Percentiles rank a stretch among this genome's conserved stretches.
Evolutionary conservation across 1,140 invertebrate genomes (phyloP).

Genomic region (Cyclina sinensis): DNA sequence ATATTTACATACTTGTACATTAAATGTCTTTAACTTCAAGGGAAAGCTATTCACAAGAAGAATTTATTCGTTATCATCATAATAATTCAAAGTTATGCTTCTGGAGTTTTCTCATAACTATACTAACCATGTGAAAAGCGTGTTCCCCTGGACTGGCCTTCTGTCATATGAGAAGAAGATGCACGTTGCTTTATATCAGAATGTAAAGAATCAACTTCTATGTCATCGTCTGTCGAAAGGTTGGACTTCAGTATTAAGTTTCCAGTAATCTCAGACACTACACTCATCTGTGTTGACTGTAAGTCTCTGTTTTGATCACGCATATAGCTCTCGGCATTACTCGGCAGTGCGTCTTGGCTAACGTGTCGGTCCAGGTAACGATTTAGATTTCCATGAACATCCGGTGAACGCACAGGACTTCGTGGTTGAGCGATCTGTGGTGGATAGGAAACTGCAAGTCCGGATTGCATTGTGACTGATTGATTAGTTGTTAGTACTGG

Average conservation of each 20-base stretch:
- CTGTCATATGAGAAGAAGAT: too few relatives aligned
- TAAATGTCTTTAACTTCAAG: too few relatives aligned
- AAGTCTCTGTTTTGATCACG: background rate
- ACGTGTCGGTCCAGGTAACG: background rate
- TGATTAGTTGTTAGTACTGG: background rate
- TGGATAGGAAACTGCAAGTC: background rate
- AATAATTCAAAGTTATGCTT: too few relatives aligned
- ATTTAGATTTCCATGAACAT: background rate
- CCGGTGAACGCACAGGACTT: background rate
- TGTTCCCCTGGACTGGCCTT: too few relatives aligned
- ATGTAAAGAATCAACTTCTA: background rate
- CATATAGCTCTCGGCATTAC: background rate
- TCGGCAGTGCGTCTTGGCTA: background rate
- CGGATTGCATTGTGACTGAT: background rate
- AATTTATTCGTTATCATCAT: too few relatives aligned
- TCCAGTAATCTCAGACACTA: background rate
- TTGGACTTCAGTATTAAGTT: background rate
- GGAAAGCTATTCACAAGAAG: too few relatives aligned
- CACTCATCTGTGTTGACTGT: background rate
- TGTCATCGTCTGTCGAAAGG: constrained; percentile 27
- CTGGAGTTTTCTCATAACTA: too few relatives aligned
- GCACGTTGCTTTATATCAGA: too few relatives aligned
- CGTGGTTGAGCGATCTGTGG: background rate
- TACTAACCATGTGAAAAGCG: too few relatives aligned
- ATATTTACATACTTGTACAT: too few relatives aligned